These are phyloP conservation scores for Galbula dea DNA, from an alignment of 2,113 vertebrate genomes.

Conservation along the genomic window DNA sequence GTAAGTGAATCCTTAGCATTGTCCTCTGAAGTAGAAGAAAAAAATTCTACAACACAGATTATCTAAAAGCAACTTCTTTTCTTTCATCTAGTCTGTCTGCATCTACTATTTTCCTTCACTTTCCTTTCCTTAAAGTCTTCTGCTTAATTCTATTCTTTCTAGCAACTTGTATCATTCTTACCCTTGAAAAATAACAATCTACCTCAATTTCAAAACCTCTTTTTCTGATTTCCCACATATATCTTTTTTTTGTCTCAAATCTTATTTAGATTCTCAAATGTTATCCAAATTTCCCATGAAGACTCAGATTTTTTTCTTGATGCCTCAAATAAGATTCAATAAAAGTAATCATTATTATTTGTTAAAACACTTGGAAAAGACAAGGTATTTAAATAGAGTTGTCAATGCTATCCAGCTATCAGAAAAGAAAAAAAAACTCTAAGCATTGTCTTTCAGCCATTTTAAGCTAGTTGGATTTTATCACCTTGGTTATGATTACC, in stretches of 20 bases:
- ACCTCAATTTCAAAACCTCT: neutral
- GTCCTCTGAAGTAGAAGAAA: neutral
- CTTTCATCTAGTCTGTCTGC: neutral
- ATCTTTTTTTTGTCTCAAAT: neutral
- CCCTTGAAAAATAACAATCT: neutral
- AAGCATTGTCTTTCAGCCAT: neutral
- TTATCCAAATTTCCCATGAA: neutral
- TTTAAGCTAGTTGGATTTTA: neutral
- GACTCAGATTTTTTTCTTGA: neutral
- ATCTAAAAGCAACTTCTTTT: neutral
- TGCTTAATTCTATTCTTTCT: neutral
- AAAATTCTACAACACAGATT: neutral
- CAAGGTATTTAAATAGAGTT: neutral
- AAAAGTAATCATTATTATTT: neutral
- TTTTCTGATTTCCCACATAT: neutral
- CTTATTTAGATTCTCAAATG: neutral
- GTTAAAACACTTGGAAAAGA: neutral
- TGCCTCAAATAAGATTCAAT: neutral
- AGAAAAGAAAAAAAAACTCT: neutral
- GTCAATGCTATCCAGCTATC: neutral
- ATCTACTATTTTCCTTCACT: neutral
- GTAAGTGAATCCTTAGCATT: constrained; percentile 50
- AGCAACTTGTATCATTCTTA: neutral
- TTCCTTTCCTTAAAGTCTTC: neutral
- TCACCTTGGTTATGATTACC: neutral